Base-by-base conservation (phyloP, 2,113 vertebrate genomes). In the Myiagra hebetior region DNA sequence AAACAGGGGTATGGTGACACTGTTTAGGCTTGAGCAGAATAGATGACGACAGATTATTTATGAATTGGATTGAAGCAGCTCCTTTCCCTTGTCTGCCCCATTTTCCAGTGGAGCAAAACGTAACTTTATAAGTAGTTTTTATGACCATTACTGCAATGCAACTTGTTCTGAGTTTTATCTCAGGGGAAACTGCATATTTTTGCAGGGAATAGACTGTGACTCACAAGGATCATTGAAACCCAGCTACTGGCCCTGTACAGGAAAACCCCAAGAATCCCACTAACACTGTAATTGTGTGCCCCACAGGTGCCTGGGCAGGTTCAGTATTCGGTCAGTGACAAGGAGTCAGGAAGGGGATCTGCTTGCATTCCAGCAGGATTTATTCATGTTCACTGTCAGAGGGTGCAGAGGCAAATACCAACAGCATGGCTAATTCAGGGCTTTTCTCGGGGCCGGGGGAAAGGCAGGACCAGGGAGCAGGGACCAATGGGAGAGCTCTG, bases 1-100 rank as follows among this genome's bases (percentile, higher is more conserved):
- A 63, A 62, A 81, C 27, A 96, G 55, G 17, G 57, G 15, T 46
- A 42, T 21, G 26, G 28, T 85, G 60, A 20, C n/a, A 46, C 49
- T 65, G 10, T 17, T 68, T 73, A 74, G 85, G 27, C 35, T 95
- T 62, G 95, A 96, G 89, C 87, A 83, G 90, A 90, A 94, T 69
- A 87, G 82, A 85, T 73, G 50, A 87, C 82, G 59, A 82, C 67
- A 91, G 69, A 44, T 90, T 85, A 70, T 89, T 91, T 87, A 70
- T 73, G 70, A 87, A 91, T 91, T 85, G 83, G 77, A 77, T 91
- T 90, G 92, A 81, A 68, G 91, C 27, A 19, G 18, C 30, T 87
- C 26, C 24, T 72, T 55, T 65, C 19, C 18, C 23, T 82, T 50
- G 17, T 60, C 31, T 35, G 8, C 64, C 41, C 28, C 15, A 16